phyloP scores from a whole-genome alignment of 2,113 vertebrate species.

The Tychaedon coryphoeus region DNA sequence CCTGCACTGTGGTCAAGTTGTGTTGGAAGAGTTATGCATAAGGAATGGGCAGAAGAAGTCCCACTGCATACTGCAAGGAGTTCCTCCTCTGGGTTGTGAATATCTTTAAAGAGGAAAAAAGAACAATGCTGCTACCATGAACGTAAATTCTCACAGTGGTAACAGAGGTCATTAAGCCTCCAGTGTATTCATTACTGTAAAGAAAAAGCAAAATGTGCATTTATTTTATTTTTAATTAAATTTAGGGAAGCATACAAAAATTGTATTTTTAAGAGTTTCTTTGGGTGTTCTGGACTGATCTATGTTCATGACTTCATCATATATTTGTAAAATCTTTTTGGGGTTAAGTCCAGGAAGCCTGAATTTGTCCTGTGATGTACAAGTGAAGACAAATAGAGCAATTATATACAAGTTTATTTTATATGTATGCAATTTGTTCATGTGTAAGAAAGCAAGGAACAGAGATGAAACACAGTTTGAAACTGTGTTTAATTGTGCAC shows the following conservation, averaged over 20 bases:
- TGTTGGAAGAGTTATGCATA: neutral
- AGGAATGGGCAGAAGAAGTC: conserved; percentile 24
- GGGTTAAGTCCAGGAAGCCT: neutral
- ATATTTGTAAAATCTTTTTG: neutral
- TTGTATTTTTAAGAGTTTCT: neutral
- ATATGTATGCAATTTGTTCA: neutral
- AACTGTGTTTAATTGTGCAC: neutral
- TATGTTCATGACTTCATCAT: neutral
- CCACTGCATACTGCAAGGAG: conserved; percentile 15
- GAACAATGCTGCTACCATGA: neutral
- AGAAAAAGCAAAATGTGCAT: neutral
- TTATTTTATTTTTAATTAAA: conserved; percentile 4
- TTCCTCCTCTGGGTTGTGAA: conserved; percentile 10
- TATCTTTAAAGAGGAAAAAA: neutral
- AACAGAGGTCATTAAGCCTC: conserved; percentile 1
- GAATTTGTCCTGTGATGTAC: neutral
- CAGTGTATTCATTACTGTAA: conserved; percentile 35
- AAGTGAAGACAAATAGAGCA: neutral
- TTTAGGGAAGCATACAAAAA: neutral
- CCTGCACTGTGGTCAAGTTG: neutral
- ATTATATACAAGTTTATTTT: neutral
- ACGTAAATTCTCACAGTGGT: neutral
- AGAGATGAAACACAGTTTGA: neutral
- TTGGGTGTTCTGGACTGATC: neutral
- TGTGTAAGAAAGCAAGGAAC: neutral